Evolutionary conservation across 2,888 invertebrate species (phyloP).

Genomic region (Ormia ochracea): DNA sequence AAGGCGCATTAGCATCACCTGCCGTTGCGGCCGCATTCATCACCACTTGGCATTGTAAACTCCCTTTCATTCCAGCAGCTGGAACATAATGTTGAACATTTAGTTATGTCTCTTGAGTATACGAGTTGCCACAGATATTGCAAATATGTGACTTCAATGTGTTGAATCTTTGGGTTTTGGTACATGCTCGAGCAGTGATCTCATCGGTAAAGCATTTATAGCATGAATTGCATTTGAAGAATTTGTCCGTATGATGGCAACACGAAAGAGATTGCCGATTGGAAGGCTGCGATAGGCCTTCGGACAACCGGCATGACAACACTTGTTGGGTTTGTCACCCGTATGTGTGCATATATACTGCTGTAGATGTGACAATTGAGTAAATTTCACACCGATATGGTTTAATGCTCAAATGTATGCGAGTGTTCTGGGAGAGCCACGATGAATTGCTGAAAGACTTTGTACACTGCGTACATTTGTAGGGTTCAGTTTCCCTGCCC

Average conservation of each 20-base stretch:
- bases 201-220: conserved; percentile 99
- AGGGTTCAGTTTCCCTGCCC: conserved; percentile 95
- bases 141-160: conserved; percentile 99
- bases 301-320: conserved; percentile 96
- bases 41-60: conserved; percentile 75
- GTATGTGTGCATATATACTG: conserved; percentile 99
- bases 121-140: conserved; percentile 99
- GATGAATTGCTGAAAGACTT: conserved; percentile 99
- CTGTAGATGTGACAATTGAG: conserved; percentile 98
- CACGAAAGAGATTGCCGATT: conserved; percentile 99
- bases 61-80: conserved; percentile 73
- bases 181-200: conserved; percentile 97
- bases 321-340: conserved; percentile 99
- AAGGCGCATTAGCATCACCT: conserved; percentile 77
- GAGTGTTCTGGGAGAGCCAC: conserved; percentile 98
- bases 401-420: conserved; percentile 99
- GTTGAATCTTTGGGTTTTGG: conserved; percentile 99
- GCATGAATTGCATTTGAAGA: conserved; percentile 99
- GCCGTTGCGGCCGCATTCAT: conserved; percentile 70
- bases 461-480: conserved; percentile 98
- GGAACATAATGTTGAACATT: conserved; percentile 71
- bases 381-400: conserved; percentile 99
- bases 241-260: conserved; percentile 99
- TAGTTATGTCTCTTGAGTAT: conserved; percentile 97
- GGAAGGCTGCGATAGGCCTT: conserved; percentile 99